phyloP scores from a whole-genome alignment of 2,888 invertebrate genomes.

The Smittia aterrima region DNA sequence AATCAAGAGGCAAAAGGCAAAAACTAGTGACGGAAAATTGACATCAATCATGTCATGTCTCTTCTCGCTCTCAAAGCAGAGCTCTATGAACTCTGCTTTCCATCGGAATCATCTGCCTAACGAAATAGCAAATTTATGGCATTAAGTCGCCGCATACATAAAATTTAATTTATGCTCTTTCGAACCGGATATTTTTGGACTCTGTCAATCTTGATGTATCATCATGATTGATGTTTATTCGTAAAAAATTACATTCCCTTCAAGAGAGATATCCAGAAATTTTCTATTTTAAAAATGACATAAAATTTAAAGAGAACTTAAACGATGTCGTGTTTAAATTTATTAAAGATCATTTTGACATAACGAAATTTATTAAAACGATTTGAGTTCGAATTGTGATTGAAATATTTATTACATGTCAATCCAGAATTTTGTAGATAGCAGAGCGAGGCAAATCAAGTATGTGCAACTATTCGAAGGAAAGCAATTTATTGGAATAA shows the following conservation, averaged over 20 bases:
- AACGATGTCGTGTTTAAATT: neutral
- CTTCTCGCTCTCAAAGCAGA: neutral
- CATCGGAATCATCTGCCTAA: conserved; percentile 30
- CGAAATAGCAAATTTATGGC: conserved; percentile 27
- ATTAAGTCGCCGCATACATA: neutral
- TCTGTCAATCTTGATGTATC: conserved; percentile 34
- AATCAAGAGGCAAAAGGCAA: neutral
- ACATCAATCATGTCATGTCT: conserved; percentile 22
- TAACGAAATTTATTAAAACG: neutral
- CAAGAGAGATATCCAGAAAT: too few relatives aligned
- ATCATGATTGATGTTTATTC: conserved; percentile 21
- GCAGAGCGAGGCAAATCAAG: too few relatives aligned
- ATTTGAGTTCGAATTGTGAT: too few relatives aligned
- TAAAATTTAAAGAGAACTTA: neutral
- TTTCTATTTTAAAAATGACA: too few relatives aligned
- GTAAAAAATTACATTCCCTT: conserved; percentile 3
- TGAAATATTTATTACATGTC: too few relatives aligned
- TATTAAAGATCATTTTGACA: neutral
- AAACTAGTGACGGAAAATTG: neutral
- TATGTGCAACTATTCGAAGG: too few relatives aligned
- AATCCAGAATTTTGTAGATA: too few relatives aligned
- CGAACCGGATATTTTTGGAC: conserved; percentile 5
- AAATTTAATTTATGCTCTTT: conserved; percentile 35
- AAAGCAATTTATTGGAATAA: too few relatives aligned
- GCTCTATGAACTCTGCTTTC: neutral